These are phyloP conservation scores for Apis cerana DNA, from an alignment of 1,140 invertebrate species.

Conservation along the genomic window DNA sequence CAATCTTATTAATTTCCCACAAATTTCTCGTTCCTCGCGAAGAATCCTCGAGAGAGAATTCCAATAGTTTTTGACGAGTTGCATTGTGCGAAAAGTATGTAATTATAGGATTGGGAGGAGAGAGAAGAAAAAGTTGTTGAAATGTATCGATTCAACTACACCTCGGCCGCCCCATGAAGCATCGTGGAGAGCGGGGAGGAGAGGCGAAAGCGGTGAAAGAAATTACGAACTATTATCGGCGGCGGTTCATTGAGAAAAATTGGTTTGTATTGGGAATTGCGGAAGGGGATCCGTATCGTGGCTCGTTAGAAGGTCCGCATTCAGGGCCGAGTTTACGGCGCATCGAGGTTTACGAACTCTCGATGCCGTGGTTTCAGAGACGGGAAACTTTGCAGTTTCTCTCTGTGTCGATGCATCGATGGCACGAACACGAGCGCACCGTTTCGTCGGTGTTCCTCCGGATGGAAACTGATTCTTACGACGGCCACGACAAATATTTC, in stretches of 20 bases:
- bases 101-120: too few species aligned
- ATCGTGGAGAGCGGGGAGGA: neutral
- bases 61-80: too few species aligned
- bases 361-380: conserved; percentile 6
- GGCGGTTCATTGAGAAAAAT: conserved; percentile 40
- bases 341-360: conserved; percentile 44
- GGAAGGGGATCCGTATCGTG: conserved; percentile 30
- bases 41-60: too few species aligned
- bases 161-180: neutral
- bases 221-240: conserved; percentile 35
- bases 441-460: neutral
- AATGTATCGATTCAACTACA: neutral
- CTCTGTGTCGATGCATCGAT: neutral
- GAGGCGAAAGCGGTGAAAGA: conserved; percentile 32
- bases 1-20: too few species aligned
- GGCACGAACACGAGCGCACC: neutral
- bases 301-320: conserved; percentile 30
- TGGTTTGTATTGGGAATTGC: conserved; percentile 25
- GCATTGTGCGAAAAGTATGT: too few species aligned
- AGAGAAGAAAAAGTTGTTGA: neutral
- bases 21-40: too few species aligned
- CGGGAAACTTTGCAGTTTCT: conserved; percentile 16
- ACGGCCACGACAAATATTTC: neutral
- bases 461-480: neutral
- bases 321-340: conserved; percentile 39